Evolutionary conservation across 2,888 invertebrate genomes (phyloP).

Genomic region (Dryocosmus kuriphilus): DNA sequence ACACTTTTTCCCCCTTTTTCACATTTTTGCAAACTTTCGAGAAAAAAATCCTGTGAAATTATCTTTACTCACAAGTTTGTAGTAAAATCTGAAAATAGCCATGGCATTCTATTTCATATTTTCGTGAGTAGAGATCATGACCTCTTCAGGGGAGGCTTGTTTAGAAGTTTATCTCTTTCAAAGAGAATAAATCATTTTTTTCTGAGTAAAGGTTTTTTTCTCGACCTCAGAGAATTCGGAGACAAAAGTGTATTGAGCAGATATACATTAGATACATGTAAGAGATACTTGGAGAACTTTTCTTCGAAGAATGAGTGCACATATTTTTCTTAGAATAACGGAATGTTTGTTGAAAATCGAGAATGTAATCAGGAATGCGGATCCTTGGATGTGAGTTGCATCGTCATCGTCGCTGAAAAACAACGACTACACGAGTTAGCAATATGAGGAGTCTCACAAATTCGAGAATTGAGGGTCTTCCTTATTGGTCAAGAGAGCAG

Average conservation of each 20-base stretch:
- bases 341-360: constrained; percentile 25
- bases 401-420: constrained; percentile 51
- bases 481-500: constrained; percentile 48
- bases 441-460: constrained; percentile 39
- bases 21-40: background rate
- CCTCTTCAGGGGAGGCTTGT: background rate
- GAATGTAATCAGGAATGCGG: constrained; percentile 34
- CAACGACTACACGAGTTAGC: constrained; percentile 55
- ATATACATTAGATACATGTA: constrained; percentile 12
- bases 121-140: background rate
- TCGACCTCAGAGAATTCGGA: background rate
- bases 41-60: background rate
- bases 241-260: constrained; percentile 14
- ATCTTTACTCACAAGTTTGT: background rate
- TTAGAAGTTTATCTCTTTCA: background rate
- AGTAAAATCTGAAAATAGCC: background rate
- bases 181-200: background rate
- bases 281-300: constrained; percentile 32
- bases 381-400: constrained; percentile 25
- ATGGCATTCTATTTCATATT: background rate
- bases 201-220: background rate
- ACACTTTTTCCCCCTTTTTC: background rate
- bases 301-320: constrained; percentile 10
- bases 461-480: constrained; percentile 26
- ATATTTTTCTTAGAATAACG: constrained; percentile 24